Percentiles rank a stretch among this genome's conserved stretches.
Conservation (phyloP, 2,797 vertebrate genomes). For the Petrocephalus schoutedeni region DNA sequence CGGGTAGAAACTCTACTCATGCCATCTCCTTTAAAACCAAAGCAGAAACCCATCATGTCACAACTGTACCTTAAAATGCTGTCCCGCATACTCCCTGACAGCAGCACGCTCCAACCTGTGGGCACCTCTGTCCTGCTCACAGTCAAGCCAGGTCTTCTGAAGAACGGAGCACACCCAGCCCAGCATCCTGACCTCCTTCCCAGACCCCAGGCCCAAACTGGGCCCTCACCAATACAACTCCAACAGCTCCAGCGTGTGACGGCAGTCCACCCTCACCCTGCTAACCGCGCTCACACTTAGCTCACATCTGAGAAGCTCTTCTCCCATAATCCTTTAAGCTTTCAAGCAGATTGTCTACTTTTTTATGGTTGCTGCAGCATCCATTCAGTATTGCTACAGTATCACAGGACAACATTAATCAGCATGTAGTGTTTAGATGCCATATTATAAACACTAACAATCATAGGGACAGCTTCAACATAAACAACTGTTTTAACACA, state of each 20-base stretch:
- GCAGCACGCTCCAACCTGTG: background rate
- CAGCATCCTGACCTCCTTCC: constrained; percentile 42
- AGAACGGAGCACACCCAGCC: constrained; percentile 53
- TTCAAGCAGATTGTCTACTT: constrained; percentile 44
- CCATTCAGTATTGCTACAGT: background rate
- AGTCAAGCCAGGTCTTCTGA: constrained; percentile 45
- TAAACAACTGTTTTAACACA: background rate
- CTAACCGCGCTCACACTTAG: background rate
- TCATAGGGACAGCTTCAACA: background rate
- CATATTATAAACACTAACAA: background rate
- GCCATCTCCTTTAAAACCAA: background rate
- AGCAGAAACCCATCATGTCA: too few relatives aligned
- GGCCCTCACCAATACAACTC: background rate
- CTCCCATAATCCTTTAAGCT: constrained; percentile 58
- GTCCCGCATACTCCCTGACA: background rate
- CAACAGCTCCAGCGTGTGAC: too few relatives aligned
- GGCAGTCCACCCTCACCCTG: background rate
- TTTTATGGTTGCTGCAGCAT: constrained; percentile 16
- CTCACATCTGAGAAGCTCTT: background rate
- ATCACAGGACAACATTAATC: background rate
- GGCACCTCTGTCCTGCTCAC: background rate
- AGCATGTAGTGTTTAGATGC: background rate
- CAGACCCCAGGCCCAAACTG: background rate
- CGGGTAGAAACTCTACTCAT: background rate
- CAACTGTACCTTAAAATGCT: constrained; percentile 25